Percentiles rank a stretch among this genome's conserved stretches.
These are phyloP conservation scores for Bugula neritina DNA, from an alignment of 2,888 invertebrate species.

Conservation along the genomic window DNA sequence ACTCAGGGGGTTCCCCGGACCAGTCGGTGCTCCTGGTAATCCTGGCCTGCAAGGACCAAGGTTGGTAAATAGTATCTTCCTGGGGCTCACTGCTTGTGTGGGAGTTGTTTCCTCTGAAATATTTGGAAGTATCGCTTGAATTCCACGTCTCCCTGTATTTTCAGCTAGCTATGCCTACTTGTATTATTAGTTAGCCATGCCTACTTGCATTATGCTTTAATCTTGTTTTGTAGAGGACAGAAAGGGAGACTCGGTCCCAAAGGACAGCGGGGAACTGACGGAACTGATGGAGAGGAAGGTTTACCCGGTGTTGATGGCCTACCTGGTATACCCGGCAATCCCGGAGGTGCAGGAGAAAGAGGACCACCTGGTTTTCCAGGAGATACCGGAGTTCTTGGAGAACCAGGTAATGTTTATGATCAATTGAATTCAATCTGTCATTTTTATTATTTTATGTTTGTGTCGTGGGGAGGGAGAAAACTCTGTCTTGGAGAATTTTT, in stretches of 20 bases:
- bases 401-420: slow-evolving; percentile 26
- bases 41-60: slow-evolving; percentile 29
- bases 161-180: too few species aligned
- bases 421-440: too few species aligned
- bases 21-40: slow-evolving; percentile 21
- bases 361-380: slow-evolving; percentile 29
- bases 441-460: too few species aligned
- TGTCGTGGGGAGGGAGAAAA: too few species aligned
- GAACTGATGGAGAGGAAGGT: slow-evolving; percentile 28
- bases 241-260: slow-evolving; percentile 24
- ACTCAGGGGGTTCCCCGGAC: slow-evolving; percentile 26
- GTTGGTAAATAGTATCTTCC: too few species aligned
- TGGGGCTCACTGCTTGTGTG: too few species aligned
- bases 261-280: slow-evolving; percentile 28
- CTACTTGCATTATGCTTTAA: too few species aligned
- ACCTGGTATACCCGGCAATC: slow-evolving; percentile 29
- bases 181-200: too few species aligned
- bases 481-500: too few species aligned
- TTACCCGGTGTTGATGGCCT: slow-evolving; percentile 27
- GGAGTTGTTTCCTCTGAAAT: too few species aligned
- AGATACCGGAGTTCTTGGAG: slow-evolving; percentile 28
- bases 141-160: background rate
- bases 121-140: too few species aligned
- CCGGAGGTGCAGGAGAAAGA: slow-evolving; percentile 28
- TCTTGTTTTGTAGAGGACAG: too few species aligned